Conservation (phyloP, 2,888 invertebrate genomes). For the Drymonia ruficornis region DNA sequence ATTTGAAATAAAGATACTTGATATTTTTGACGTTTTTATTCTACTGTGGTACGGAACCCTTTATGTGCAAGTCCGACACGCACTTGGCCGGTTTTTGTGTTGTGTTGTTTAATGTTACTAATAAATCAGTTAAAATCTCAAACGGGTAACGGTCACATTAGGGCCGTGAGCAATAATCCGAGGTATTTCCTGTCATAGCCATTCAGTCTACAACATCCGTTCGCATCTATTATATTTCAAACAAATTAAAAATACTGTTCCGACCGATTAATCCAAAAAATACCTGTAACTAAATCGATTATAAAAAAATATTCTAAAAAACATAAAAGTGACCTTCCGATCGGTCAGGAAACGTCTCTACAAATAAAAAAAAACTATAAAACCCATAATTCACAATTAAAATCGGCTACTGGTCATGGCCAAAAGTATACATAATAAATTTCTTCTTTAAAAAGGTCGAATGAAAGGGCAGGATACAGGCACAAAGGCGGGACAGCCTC, state of each 20-base stretch:
- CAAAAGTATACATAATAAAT: constrained; percentile 82
- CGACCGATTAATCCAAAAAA: constrained; percentile 65
- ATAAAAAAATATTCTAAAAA: constrained; percentile 62
- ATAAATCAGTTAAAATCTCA: not conserved
- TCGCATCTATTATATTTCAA: constrained; percentile 54
- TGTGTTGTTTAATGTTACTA: too few relatives aligned
- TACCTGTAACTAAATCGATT: constrained; percentile 67
- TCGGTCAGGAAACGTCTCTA: constrained; percentile 66
- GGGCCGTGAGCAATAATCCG: constrained; percentile 12
- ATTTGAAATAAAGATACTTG: too few relatives aligned
- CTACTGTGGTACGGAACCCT: too few relatives aligned
- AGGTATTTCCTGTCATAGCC: constrained; percentile 41
- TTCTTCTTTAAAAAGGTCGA: constrained; percentile 80
- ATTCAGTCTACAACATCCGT: constrained; percentile 64
- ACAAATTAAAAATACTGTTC: constrained; percentile 63
- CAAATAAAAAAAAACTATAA: constrained; percentile 55
- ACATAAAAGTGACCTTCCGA: constrained; percentile 75
- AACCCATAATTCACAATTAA: constrained; percentile 84
- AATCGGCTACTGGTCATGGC: constrained; percentile 82
- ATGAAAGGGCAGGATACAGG: constrained; percentile 81
- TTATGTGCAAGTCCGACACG: too few relatives aligned
- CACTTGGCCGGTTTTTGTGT: too few relatives aligned
- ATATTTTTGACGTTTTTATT: too few relatives aligned
- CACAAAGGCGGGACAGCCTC: constrained; percentile 72
- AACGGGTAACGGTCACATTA: constrained; percentile 1